Conservation (phyloP, 1,140 invertebrate species). For the Drosophila fuyamai region DNA sequence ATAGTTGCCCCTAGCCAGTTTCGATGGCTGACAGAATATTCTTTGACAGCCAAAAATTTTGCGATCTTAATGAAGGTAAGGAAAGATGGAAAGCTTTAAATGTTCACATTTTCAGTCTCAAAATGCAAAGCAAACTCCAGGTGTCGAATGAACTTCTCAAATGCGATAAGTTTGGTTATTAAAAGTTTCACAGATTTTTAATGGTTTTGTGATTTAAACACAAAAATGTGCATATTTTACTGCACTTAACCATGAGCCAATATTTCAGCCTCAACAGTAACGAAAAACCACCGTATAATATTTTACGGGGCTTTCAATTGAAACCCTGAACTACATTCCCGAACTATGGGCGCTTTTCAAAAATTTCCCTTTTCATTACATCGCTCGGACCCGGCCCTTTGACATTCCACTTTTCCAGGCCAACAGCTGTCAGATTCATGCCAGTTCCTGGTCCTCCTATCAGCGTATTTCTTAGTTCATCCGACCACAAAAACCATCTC, state of each 20-base stretch:
- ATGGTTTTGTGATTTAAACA: no score
- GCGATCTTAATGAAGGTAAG: conserved; percentile 34
- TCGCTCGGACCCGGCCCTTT: conserved; percentile 44
- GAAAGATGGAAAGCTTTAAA: conserved; percentile 1
- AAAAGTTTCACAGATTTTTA: no score
- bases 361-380: conserved; percentile 58
- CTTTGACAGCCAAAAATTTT: conserved; percentile 24
- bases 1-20: conserved; percentile 27
- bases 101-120: not conserved
- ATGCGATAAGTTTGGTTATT: not conserved
- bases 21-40: not conserved
- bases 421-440: conserved; percentile 67
- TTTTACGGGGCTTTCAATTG: conserved; percentile 3
- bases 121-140: not conserved
- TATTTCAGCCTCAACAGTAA: not conserved
- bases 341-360: conserved; percentile 25
- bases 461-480: conserved; percentile 59
- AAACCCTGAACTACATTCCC: conserved; percentile 27
- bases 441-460: conserved; percentile 34
- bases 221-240: not conserved
- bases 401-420: conserved; percentile 59
- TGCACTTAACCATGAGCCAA: not conserved
- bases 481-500: conserved; percentile 78
- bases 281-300: conserved; percentile 2
- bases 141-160: not conserved